Base-by-base conservation (phyloP, 2,113 vertebrate species). In the Pomatorhinus ruficollis region DNA sequence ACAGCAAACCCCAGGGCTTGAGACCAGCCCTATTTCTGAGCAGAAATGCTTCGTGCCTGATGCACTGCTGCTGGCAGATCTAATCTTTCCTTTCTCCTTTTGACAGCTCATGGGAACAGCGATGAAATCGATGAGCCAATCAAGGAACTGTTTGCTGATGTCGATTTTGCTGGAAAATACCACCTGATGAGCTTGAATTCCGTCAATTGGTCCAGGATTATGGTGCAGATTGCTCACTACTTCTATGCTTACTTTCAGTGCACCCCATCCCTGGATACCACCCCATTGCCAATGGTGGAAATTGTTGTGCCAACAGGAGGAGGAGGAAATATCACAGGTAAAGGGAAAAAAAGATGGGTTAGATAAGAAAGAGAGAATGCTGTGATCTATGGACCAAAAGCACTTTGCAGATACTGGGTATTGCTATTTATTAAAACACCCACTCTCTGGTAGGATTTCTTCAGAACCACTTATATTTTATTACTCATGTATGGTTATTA, bases 231-330 rank as follows among this genome's bases (percentile, higher is more conserved):
- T 4, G 98, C 98, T 31, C 99, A 99, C 96, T 97, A 98, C 95
- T 98, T 99, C 97, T 99, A 98, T 1, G 99, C 98, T 12, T 99
- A 99, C 96, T 98, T 99, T 85, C 98, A 86, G 49, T 98, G 98
- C 1, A 5, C n/a, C 2, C 74, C 97, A 0, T 91, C 96, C 40
- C 45, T 97, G 83, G 96, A 97, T 50, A 50, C 64, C 59, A 77
- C 44, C 16, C 91, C 89, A 0, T 83, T 98, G 39, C 98, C 98
- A 4, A 8, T 70, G 18, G 97, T 99, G 94, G 99, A 99, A 94
- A 98, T 99, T 80, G 98, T 99, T 83, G 99, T 99, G 93, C 99
- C 99, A 17, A 99, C 99, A 0, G 99, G 99, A 66, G 99, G 98
- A 64, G 99, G 98, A 2, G 99, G 99, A 33, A 99, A 99, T 96